These are phyloP conservation scores for Leuctra nigra DNA, from an alignment of 2,888 invertebrate species.

Conservation along the genomic window DNA sequence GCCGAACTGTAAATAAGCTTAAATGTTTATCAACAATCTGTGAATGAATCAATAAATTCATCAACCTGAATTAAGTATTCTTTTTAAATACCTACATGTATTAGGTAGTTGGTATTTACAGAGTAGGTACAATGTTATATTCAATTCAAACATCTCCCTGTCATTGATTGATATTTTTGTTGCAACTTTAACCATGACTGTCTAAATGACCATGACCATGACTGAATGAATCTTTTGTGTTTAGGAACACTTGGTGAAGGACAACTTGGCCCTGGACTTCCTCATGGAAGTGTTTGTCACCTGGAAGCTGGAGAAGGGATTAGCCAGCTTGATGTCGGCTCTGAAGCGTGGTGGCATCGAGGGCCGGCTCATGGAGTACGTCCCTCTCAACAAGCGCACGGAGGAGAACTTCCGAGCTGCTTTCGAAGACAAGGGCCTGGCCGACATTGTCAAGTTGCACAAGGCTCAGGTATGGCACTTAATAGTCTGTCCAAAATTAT, in stretches of 20 bases:
- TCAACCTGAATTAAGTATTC: too few relatives aligned
- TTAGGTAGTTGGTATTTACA: too few relatives aligned
- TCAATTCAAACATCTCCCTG: too few relatives aligned
- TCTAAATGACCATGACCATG: too few relatives aligned
- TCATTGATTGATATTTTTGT: too few relatives aligned
- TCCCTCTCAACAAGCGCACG: constrained; percentile 89
- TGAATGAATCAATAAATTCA: too few relatives aligned
- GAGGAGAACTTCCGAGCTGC: constrained; percentile 77
- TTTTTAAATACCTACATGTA: too few relatives aligned
- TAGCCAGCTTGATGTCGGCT: constrained; percentile 74
- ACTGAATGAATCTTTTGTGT: constrained; percentile 26
- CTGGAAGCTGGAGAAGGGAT: constrained; percentile 87
- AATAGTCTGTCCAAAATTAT: too few relatives aligned
- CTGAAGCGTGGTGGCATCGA: constrained; percentile 80
- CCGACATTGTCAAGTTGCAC: constrained; percentile 59
- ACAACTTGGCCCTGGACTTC: constrained; percentile 91
- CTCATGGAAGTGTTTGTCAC: constrained; percentile 86
- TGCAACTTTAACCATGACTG: too few relatives aligned
- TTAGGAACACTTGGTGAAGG: constrained; percentile 84
- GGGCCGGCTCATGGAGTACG: constrained; percentile 78
- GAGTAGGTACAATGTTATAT: too few relatives aligned
- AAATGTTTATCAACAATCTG: too few relatives aligned
- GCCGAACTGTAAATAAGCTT: too few relatives aligned
- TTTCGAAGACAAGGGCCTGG: constrained; percentile 73
- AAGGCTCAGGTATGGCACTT: constrained; percentile 43